A percentile compares a stretch with the other conserved stretches of the same genome.
phyloP scores from a whole-genome alignment of 2,113 vertebrate species.

The Pitta sordida region DNA sequence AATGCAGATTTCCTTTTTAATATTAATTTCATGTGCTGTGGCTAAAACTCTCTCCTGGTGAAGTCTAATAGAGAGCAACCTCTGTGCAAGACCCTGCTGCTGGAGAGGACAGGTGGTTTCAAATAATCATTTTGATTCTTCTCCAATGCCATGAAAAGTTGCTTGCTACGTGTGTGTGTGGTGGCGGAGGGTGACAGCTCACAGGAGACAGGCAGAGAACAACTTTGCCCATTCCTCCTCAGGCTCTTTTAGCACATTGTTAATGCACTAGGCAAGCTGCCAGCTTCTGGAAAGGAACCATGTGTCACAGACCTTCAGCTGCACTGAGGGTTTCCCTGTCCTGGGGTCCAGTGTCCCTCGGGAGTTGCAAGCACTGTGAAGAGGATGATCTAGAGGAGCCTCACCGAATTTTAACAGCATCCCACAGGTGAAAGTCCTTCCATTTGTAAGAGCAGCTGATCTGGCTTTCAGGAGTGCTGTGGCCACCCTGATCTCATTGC shows the following conservation, averaged over 20 bases:
- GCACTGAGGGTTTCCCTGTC: neutral
- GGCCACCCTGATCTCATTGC: neutral
- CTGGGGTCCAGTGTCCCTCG: neutral
- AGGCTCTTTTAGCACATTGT: neutral
- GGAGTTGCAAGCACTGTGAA: fast-evolving
- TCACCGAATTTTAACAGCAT: neutral
- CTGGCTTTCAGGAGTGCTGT: neutral
- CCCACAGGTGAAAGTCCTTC: neutral
- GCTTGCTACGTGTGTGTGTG: neutral
- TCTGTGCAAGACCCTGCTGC: neutral
- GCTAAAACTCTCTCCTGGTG: neutral
- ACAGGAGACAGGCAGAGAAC: neutral
- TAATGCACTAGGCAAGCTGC: neutral
- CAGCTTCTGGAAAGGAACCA: neutral
- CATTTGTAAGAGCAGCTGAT: neutral
- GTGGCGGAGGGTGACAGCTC: neutral
- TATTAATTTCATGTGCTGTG: neutral
- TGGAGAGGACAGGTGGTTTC: neutral
- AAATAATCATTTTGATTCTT: neutral
- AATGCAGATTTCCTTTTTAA: neutral
- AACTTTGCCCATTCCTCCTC: neutral
- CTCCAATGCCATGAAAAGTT: neutral
- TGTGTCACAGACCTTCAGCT: neutral
- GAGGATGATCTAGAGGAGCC: neutral
- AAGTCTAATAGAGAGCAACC: neutral